Base-by-base conservation (phyloP, 2,888 invertebrate genomes). In the Myathropa florea region DNA sequence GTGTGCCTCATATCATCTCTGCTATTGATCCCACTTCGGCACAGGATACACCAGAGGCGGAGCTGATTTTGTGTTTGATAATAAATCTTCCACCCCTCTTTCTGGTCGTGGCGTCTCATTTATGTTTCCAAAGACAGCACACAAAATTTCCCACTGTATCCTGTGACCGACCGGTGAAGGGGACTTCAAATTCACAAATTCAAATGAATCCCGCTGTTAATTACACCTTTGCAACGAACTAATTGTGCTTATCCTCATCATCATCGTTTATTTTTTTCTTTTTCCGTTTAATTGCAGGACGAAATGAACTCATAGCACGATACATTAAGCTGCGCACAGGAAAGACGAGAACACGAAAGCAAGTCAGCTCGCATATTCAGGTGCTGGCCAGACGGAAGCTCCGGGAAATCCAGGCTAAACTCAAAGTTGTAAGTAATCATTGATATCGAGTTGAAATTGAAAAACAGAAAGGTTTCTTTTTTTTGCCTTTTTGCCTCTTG, bases 301-400 rank as follows among this genome's bases (percentile, higher is more conserved):
- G 99, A 91, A 99, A 99, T 94, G 99, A 99, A 95, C 94, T 99
- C 93, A 99, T 99, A 94, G 99, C 99, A 90, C 96, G 99, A 92
- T 99, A 99, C 94, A 99, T 99, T 93, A 99, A 99, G 95, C 94
- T 99, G 92, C 95, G 99, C 91, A 99, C 99, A 90, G 99, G 99
- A 89, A 99, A 99, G 94, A 99, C 99, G 93, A 96, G 99, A 93
- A 99, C 99, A 93, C 95, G 99, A 92, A 99, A 99, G 94, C 99
- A 99, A 94, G 99, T 99, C 91, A 99, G 99, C 91, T 99, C 99
- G 91, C 99, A 99, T 94, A 99, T 99, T 93, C 99, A 99, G 94
- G 99, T 99, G 92, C 95, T 99, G 92, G 99, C 99, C 90, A 95
- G 99, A 93, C 95, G 99, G 94, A 99, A 98, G 95, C 95, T 99